Conservation (phyloP, 2,797 vertebrate species). For the Neosilurus mollespiculum region DNA sequence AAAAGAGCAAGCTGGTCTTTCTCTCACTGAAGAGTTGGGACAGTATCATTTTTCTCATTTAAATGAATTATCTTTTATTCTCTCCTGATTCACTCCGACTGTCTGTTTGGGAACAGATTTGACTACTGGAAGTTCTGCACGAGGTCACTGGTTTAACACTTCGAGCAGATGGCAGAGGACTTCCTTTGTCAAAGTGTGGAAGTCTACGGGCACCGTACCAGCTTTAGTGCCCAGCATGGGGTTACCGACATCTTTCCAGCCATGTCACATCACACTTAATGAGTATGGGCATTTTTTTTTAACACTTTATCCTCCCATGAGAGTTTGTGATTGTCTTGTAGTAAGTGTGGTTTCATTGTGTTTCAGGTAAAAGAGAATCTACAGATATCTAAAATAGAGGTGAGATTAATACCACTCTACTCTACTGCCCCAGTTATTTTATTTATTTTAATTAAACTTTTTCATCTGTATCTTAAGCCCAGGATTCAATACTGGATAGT, state of each 20-base stretch:
- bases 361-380: not conserved
- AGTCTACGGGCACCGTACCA: slow-evolving; percentile 53
- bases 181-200: slow-evolving; percentile 56
- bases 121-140: slow-evolving; percentile 57
- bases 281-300: slow-evolving; percentile 26
- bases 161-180: slow-evolving; percentile 66
- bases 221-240: slow-evolving; percentile 35
- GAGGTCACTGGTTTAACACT: slow-evolving; percentile 52
- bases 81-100: slow-evolving; percentile 21
- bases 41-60: slow-evolving; percentile 2
- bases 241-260: slow-evolving; percentile 30
- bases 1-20: slow-evolving; percentile 14
- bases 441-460: slow-evolving; percentile 1
- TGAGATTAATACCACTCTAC: not conserved
- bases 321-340: not conserved
- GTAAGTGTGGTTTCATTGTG: not conserved
- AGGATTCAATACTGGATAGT: not conserved
- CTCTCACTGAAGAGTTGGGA: slow-evolving; percentile 24
- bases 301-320: not conserved
- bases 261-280: slow-evolving; percentile 40
- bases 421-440: not conserved
- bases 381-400: not conserved
- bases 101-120: slow-evolving; percentile 56
- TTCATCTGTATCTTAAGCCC: not conserved
- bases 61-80: slow-evolving; percentile 29